Base-by-base conservation (phyloP, 2,888 invertebrate species). In the Campoplex nolae region DNA sequence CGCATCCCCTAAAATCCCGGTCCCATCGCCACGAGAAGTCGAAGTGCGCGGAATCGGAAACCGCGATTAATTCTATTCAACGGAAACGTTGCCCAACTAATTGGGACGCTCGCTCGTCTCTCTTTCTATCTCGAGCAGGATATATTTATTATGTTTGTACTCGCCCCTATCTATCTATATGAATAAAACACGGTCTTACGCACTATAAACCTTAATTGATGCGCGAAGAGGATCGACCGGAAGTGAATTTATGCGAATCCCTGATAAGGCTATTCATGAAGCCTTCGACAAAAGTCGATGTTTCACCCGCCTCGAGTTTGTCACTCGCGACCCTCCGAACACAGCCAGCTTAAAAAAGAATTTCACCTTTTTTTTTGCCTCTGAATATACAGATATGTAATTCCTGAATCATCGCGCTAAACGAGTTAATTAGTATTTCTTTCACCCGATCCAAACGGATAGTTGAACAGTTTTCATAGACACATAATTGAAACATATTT, bases 11-110 rank as follows among this genome's bases (percentile, higher is more conserved):
- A 28, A 79, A 79, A 79, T 75, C 74, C 74, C 58, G 62, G 74
- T 3, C 38, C 58, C 58, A 28, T 70, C 71, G 78, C 75, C 75
- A 75, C 82, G 74, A 84, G 84, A 84, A 87, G 87, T 84, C 87
- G 82, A 84, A 83, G 75, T 76, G 84, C 82, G 76, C 82, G 79
- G 82, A 45, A 84, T 83, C 87, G 87, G 83, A 87, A 84, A 87
- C 87, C 87, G 84, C 84, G 87, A 87, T 87, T 87, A 87, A 87
- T 87, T 87, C 87, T 83, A 87, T 87, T 87, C 87, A 87, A 83
- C 75, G 87, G 78, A 87, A 87, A 84, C 82, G 84, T 70, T 84
- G 83, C 79, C 81, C 82, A 78, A 70, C 87, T 87, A 87, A 87
- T 87, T 87, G 87, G 87, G 76, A 87, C 68, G 58, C 67, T 76